A percentile compares a stretch with the other conserved stretches of the same genome.
phyloP scores from a whole-genome alignment of 23 tunicate species.

The Trididemnum clinides region DNA sequence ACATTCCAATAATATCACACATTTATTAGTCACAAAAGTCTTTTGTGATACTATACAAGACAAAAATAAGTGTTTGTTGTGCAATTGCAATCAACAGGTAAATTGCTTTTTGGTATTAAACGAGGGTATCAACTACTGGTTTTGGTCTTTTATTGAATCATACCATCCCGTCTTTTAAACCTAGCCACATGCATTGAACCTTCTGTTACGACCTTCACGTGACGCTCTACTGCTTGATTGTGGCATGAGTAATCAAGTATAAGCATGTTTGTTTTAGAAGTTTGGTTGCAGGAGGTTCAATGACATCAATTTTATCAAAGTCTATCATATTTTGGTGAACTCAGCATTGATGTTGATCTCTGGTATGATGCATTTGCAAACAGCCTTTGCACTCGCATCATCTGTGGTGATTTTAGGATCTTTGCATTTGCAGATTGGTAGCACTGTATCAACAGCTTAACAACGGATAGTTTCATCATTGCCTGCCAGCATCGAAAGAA shows the following conservation, averaged over 20 bases:
- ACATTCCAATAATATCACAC: too few relatives aligned
- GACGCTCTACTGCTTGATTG: constrained; percentile 32
- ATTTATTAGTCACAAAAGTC: too few relatives aligned
- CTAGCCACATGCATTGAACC: constrained; percentile 23
- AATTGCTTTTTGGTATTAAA: constrained; percentile 13
- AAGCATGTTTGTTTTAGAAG: background rate
- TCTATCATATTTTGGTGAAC: background rate
- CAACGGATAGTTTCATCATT: background rate
- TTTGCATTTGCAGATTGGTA: background rate
- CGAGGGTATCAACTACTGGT: constrained; percentile 5
- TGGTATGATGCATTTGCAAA: background rate
- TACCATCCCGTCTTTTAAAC: constrained; percentile 23
- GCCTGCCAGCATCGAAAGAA: constrained; percentile 34
- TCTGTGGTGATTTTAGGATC: background rate
- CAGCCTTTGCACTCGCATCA: background rate
- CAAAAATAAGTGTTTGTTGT: too few relatives aligned
- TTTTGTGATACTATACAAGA: background rate
- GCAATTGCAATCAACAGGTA: too few relatives aligned
- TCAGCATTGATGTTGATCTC: background rate
- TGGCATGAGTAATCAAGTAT: constrained; percentile 1
- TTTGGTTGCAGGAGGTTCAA: constrained; percentile 25
- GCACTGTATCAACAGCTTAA: constrained; percentile 12
- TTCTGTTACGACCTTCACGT: constrained; percentile 25
- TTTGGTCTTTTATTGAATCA: constrained; percentile 7
- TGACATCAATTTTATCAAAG: constrained; percentile 3